These are phyloP conservation scores for Troides aeacus DNA, from an alignment of 2,888 invertebrate species.

Conservation along the genomic window DNA sequence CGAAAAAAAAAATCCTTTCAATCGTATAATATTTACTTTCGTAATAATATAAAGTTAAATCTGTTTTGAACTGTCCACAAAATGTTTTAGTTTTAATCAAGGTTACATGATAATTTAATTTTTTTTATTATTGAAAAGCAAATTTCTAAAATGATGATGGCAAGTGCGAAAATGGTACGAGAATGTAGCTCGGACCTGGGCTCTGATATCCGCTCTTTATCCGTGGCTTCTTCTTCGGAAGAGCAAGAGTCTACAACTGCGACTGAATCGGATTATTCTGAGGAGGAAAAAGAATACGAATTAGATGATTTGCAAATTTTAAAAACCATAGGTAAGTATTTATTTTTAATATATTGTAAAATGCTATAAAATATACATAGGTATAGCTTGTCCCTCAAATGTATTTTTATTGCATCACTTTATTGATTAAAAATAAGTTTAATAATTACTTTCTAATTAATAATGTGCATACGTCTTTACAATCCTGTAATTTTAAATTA, in stretches of 20 bases:
- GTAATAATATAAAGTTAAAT: background rate
- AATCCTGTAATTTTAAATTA: too few species aligned
- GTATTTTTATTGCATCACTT: background rate
- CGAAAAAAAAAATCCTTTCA: background rate
- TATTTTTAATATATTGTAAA: background rate
- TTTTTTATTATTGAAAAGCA: constrained; percentile 28
- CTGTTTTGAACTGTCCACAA: background rate
- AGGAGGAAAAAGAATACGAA: constrained; percentile 82
- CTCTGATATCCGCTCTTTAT: constrained; percentile 72
- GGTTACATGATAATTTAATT: constrained; percentile 27
- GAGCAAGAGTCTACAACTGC: constrained; percentile 77
- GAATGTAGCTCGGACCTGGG: constrained; percentile 77
- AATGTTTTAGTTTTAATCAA: constrained; percentile 14
- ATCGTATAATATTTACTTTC: background rate
- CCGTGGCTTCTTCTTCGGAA: constrained; percentile 77
- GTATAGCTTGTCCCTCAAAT: background rate
- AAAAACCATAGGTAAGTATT: constrained; percentile 90
- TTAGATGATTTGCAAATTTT: constrained; percentile 91
- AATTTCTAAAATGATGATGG: constrained; percentile 72
- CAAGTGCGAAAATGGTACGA: constrained; percentile 77
- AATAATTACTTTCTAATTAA: too few species aligned
- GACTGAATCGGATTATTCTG: constrained; percentile 79
- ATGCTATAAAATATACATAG: background rate
- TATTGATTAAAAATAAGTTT: background rate
- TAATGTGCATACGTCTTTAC: too few species aligned